Evolutionary conservation across 2,113 vertebrate genomes (phyloP).

Genomic region (Oncorhynchus tshawytscha): DNA sequence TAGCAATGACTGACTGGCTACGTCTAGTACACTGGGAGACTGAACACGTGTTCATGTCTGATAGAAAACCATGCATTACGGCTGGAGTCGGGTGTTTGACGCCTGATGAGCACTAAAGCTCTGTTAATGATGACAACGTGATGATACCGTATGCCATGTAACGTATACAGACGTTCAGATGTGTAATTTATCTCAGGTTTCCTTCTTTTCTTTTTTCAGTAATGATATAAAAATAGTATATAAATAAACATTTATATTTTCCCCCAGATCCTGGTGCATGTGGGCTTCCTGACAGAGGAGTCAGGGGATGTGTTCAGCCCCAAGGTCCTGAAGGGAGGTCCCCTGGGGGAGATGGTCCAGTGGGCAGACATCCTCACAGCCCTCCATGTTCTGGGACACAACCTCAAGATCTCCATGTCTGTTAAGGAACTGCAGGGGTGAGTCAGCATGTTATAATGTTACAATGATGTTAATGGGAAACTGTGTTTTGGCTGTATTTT

Average conservation of each 20-base stretch:
- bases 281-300: slow-evolving; percentile 96
- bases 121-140: too few species aligned
- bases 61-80: neutral
- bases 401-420: slow-evolving; percentile 89
- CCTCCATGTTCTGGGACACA: slow-evolving; percentile 91
- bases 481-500: too few species aligned
- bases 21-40: too few species aligned
- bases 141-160: too few species aligned
- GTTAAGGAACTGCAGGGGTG: slow-evolving; percentile 97
- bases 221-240: too few species aligned
- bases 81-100: neutral
- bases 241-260: accelerated
- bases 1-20: neutral
- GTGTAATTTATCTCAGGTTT: too few species aligned
- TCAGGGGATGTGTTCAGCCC: slow-evolving; percentile 96
- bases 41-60: neutral
- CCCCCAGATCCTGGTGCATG: slow-evolving; percentile 87
- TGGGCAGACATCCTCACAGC: slow-evolving; percentile 95
- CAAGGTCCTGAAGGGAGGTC: slow-evolving; percentile 91
- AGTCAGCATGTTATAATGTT: slow-evolving; percentile 52
- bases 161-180: too few species aligned
- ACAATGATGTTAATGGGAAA: too few species aligned
- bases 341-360: slow-evolving; percentile 96
- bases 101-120: too few species aligned
- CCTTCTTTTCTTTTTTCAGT: too few species aligned